Evolutionary conservation across 2,888 invertebrate species (phyloP).

Genomic region (Ophonus ardosiacus): DNA sequence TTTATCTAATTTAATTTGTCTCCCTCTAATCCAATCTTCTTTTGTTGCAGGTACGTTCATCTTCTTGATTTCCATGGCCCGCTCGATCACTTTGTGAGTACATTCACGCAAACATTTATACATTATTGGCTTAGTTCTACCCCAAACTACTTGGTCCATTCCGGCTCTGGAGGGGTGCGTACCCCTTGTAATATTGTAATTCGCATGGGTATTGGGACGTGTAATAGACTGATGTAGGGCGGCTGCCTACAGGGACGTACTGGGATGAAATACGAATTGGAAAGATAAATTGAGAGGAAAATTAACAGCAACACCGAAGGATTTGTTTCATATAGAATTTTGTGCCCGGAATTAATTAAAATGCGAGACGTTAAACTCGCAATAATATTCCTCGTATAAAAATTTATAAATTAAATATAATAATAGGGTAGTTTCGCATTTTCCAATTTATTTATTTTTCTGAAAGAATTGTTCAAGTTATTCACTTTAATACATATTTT

Average conservation of each 20-base stretch:
- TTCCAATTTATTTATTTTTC: too few relatives aligned
- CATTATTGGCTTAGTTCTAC: slow-evolving; percentile 45
- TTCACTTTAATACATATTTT: too few relatives aligned
- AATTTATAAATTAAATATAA: too few relatives aligned
- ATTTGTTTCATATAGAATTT: background rate
- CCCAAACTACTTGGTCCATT: slow-evolving; percentile 29
- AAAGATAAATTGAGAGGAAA: slow-evolving; percentile 29
- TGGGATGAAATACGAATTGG: slow-evolving; percentile 16
- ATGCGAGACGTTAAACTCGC: background rate
- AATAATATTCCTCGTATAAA: too few relatives aligned
- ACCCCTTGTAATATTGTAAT: slow-evolving; percentile 72
- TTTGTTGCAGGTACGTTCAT: slow-evolving; percentile 58
- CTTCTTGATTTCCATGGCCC: slow-evolving; percentile 21
- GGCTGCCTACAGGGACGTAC: slow-evolving; percentile 22
- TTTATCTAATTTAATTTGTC: background rate
- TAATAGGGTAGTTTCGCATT: too few relatives aligned
- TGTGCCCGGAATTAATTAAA: background rate
- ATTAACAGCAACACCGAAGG: background rate
- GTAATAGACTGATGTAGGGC: slow-evolving; percentile 70
- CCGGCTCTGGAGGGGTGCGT: slow-evolving; percentile 62
- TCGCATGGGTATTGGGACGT: slow-evolving; percentile 72
- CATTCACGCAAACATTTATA: slow-evolving; percentile 47
- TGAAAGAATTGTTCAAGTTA: too few relatives aligned
- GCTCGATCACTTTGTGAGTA: slow-evolving; percentile 53
- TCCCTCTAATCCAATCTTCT: slow-evolving; percentile 19